These are phyloP conservation scores for Pelochelys cantorii DNA, from an alignment of 2,797 vertebrate genomes.

Conservation along the genomic window DNA sequence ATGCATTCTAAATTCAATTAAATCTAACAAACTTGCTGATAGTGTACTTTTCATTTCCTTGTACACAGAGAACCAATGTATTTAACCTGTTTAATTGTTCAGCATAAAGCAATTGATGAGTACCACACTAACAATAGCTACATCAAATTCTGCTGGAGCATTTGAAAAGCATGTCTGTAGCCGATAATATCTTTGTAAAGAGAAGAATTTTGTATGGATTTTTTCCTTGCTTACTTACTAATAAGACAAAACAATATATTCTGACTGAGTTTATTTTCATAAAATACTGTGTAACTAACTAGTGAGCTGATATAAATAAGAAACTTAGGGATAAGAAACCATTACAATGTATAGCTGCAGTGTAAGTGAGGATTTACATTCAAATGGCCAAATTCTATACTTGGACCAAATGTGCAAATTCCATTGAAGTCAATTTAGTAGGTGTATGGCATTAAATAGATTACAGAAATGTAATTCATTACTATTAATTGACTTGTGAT, in stretches of 20 bases:
- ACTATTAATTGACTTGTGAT: not conserved
- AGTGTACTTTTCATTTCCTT: constrained; percentile 50
- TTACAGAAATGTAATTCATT: not conserved
- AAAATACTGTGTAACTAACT: not conserved
- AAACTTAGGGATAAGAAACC: not conserved
- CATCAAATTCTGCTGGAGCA: constrained; percentile 17
- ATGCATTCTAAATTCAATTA: constrained; percentile 50
- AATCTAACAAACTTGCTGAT: constrained; percentile 22
- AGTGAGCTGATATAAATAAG: not conserved
- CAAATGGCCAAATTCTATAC: not conserved
- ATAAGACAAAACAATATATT: not conserved
- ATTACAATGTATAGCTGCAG: not conserved
- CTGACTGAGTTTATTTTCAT: not conserved
- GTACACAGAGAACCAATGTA: constrained; percentile 24
- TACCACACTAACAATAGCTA: not conserved
- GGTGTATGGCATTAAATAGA: not conserved
- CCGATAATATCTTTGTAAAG: not conserved
- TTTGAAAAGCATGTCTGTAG: not conserved
- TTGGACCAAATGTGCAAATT: constrained; percentile 1
- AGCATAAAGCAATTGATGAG: not conserved
- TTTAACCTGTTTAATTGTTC: constrained; percentile 44
- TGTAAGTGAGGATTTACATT: not conserved
- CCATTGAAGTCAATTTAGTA: not conserved
- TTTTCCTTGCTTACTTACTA: not conserved
- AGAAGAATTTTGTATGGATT: not conserved